phyloP scores from a whole-genome alignment of 1,140 invertebrate species.

The Penaeus chinensis region DNA sequence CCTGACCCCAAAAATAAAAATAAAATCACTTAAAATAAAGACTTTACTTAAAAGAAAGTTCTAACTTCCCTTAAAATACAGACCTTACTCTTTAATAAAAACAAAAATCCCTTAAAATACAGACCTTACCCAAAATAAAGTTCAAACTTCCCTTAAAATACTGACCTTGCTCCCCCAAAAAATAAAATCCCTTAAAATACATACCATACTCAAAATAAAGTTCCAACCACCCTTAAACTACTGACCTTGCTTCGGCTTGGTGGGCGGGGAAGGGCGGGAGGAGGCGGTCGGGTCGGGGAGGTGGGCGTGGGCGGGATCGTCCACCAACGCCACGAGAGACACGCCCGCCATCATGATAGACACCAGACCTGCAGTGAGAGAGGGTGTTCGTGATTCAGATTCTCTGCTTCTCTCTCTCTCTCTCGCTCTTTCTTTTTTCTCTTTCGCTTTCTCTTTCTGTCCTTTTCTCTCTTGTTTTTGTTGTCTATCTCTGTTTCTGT shows the following conservation, averaged over 20 bases:
- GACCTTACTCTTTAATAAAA: no score
- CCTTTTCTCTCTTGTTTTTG: neutral
- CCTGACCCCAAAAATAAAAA: no score
- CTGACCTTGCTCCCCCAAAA: no score
- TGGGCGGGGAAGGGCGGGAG: neutral
- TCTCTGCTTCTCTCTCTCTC: neutral
- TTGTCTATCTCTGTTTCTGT: no score
- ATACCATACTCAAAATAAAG: no score
- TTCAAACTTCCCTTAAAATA: no score
- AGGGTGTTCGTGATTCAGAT: neutral
- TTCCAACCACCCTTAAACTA: neutral
- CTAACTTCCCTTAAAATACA: no score
- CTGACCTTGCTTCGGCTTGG: neutral
- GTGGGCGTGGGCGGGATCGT: constrained; percentile 30
- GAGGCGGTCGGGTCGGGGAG: constrained; percentile 32
- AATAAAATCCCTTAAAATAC: no score
- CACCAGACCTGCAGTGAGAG: constrained; percentile 34
- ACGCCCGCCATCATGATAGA: constrained; percentile 38
- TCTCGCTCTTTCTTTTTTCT: neutral
- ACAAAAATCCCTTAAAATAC: no score
- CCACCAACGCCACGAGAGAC: constrained; percentile 19
- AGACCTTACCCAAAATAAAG: no score
- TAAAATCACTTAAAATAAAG: no score
- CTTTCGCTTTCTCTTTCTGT: neutral
- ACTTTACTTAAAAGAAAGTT: no score